Evolutionary conservation across 2,888 invertebrate species (phyloP).

Genomic region (Rugalucina vietnamica): DNA sequence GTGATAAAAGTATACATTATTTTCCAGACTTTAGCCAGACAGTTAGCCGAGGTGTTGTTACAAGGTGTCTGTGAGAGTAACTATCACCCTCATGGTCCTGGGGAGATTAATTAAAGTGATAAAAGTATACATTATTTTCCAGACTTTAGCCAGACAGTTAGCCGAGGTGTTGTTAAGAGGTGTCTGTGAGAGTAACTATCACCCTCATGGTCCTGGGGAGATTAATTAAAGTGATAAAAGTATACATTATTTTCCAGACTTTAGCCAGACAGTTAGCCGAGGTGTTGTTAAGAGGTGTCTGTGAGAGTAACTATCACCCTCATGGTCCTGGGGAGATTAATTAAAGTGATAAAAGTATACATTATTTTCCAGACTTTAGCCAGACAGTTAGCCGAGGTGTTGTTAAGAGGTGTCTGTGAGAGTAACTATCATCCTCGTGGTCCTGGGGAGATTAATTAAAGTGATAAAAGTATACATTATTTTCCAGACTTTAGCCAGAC

Average conservation of each 20-base stretch:
- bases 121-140: constrained; percentile 29
- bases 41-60: too few relatives aligned
- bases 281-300: constrained; percentile 92
- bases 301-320: constrained; percentile 82
- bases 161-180: constrained; percentile 95
- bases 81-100: too few relatives aligned
- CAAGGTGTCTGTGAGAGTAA: too few relatives aligned
- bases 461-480: too few relatives aligned
- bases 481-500: constrained; percentile 90
- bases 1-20: too few relatives aligned
- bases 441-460: constrained; percentile 29
- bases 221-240: too few relatives aligned
- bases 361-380: constrained; percentile 87
- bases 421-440: constrained; percentile 75
- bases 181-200: constrained; percentile 86
- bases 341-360: too few relatives aligned
- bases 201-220: constrained; percentile 53
- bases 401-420: constrained; percentile 91
- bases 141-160: constrained; percentile 93
- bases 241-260: constrained; percentile 85
- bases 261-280: constrained; percentile 96
- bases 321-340: constrained; percentile 42
- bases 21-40: too few relatives aligned
- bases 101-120: too few relatives aligned
- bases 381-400: constrained; percentile 95